Evolutionary conservation across 2,888 invertebrate genomes (phyloP).

Genomic region (Dione vanillae): DNA sequence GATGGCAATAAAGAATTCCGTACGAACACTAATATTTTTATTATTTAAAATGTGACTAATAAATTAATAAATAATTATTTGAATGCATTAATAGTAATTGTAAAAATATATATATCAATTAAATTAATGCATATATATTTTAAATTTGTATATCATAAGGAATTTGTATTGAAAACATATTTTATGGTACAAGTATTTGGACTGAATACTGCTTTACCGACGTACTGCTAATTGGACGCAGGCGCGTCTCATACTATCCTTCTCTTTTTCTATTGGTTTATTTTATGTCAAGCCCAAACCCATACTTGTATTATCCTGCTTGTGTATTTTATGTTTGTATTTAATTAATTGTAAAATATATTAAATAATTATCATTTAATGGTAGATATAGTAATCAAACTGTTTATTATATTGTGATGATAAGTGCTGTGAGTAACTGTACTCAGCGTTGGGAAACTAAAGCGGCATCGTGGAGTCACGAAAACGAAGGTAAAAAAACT

Average conservation of each 20-base stretch:
- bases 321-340: slow-evolving; percentile 73
- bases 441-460: slow-evolving; percentile 81
- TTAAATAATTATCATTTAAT: slow-evolving; percentile 65
- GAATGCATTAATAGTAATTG: too few relatives aligned
- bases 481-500: slow-evolving; percentile 83
- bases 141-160: not conserved
- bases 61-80: too few relatives aligned
- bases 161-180: not conserved
- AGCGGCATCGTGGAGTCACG: slow-evolving; percentile 85
- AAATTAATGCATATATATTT: not conserved
- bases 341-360: slow-evolving; percentile 60
- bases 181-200: slow-evolving; percentile 39
- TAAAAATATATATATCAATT: not conserved
- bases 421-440: slow-evolving; percentile 83
- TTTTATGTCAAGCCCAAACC: slow-evolving; percentile 80
- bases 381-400: slow-evolving; percentile 69
- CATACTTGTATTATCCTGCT: slow-evolving; percentile 73
- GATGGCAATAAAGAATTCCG: not conserved
- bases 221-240: slow-evolving; percentile 65
- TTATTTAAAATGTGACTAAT: too few relatives aligned
- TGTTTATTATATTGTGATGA: slow-evolving; percentile 81
- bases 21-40: too few relatives aligned
- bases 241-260: slow-evolving; percentile 73
- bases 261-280: slow-evolving; percentile 80
- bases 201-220: slow-evolving; percentile 67